Evolutionary conservation across 2,797 vertebrate genomes (phyloP), one percentile per base, ranked within the genome.

Genomic region (Agapornis canus): DNA sequence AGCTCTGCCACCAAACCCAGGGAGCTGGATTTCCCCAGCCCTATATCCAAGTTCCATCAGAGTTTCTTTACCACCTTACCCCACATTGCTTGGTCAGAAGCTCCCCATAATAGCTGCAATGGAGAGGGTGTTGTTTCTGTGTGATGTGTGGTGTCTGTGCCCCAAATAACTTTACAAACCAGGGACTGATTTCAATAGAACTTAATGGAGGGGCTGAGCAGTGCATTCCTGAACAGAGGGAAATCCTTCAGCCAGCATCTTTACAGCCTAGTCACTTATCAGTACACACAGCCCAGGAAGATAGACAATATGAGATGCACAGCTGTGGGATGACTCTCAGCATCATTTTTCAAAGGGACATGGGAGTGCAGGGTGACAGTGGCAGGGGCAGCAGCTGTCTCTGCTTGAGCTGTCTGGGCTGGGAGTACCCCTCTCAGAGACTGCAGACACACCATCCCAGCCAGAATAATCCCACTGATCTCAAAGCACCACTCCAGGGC

Each of bases 341-440:
- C 59, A 13, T 45, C 31, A 0, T 60, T 60, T 85, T 70, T 69
- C 92, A 25, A 25, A 63, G 59, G 68, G 54, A 18, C 12, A 1
- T 5, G 23, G 54, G 23, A 35, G 35, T 3, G 0, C 13, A 6
- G 35, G 57, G 19, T 0, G 29, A 25, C 2, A 3, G 21, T 5
- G 80, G 45, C 9, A 11, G 39, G 40, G 56, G 10, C 92, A 42
- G 68, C 89, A 87, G 92, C 91, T 87, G 86, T 51, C 78, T 43
- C 71, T 21, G 31, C 43, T n/a, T 6, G 4, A 40, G 61, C 79
- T n/a, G 54, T 66, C 80, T 85, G 80, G 43, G 32, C 47, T 19
- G 35, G 65, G 83, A 68, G 6, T 20, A 47, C 37, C 82, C 78
- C 78, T 87, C 16, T 27, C 48, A 3, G 35, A 27, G 27, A 39